Conservation (phyloP, 2,888 invertebrate species). For the Himalopsyche anomala region DNA sequence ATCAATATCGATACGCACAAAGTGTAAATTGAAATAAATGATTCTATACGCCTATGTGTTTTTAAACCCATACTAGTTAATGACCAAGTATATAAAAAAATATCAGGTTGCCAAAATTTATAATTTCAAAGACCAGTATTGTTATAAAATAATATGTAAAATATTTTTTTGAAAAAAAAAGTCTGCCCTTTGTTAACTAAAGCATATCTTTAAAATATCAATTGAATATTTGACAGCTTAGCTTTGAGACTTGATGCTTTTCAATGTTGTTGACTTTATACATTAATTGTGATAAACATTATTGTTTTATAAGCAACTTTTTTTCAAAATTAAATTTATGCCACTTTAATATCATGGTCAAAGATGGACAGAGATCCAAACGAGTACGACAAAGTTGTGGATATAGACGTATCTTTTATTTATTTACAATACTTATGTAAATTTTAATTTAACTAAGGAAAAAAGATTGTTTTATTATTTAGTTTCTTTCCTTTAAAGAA, state of each 20-base stretch:
- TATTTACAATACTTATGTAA: too few species aligned
- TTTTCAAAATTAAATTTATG: too few species aligned
- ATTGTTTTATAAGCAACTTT: too few species aligned
- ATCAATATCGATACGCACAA: not conserved
- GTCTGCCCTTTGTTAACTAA: not conserved
- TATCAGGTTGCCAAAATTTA: conserved; percentile 26
- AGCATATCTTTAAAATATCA: conserved; percentile 19
- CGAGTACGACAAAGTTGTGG: too few species aligned
- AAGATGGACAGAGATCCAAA: too few species aligned
- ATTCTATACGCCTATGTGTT: not conserved
- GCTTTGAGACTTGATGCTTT: conserved; percentile 4
- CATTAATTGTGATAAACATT: not conserved
- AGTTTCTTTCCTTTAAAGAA: too few species aligned
- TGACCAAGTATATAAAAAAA: not conserved
- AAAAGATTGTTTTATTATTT: too few species aligned
- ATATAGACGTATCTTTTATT: too few species aligned
- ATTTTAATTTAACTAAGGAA: too few species aligned
- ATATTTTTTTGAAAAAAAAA: not conserved
- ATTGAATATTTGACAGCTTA: conserved; percentile 3
- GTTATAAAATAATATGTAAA: too few species aligned
- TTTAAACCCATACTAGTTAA: not conserved
- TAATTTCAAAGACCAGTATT: conserved; percentile 8
- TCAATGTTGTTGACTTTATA: conserved; percentile 1
- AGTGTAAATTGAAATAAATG: not conserved
- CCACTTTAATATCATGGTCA: too few species aligned